Evolutionary conservation across 1,140 invertebrate genomes (phyloP).

Genomic region (Aphaenogaster ashmeadi): DNA sequence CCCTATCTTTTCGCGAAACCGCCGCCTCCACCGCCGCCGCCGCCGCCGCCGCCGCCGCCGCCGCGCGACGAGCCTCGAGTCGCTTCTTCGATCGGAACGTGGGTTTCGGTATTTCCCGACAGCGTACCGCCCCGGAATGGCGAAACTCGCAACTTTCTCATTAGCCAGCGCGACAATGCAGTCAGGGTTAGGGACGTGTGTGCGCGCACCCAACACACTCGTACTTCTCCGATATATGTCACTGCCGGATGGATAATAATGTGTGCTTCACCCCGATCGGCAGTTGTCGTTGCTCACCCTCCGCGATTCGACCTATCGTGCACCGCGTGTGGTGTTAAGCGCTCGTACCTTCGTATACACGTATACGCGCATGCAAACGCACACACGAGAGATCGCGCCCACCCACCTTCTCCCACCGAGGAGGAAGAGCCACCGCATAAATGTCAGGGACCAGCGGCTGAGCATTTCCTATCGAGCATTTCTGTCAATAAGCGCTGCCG

Average conservation of each 20-base stretch:
- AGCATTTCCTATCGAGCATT: conserved; percentile 84
- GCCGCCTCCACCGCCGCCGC: not conserved
- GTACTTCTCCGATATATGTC: conserved; percentile 51
- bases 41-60: not conserved
- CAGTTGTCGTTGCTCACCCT: conserved; percentile 75
- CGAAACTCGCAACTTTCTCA: conserved; percentile 84
- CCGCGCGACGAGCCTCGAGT: conserved; percentile 42
- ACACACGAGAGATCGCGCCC: not conserved
- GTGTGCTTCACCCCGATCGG: conserved; percentile 81
- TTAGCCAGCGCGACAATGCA: conserved; percentile 84
- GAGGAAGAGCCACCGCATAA: conserved; percentile 79
- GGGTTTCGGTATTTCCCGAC: conserved; percentile 69
- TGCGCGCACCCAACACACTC: conserved; percentile 25
- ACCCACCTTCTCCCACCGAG: conserved; percentile 27
- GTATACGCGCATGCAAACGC: conserved; percentile 42
- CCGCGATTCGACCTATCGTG: conserved; percentile 58
- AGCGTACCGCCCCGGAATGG: conserved; percentile 57
- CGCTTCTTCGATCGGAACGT: conserved; percentile 56
- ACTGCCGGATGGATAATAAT: conserved; percentile 79
- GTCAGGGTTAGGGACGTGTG: conserved; percentile 71
- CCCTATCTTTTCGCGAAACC: conserved; percentile 61
- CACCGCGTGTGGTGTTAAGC: conserved; percentile 49
- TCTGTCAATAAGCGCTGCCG: conserved; percentile 84
- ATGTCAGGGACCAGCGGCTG: conserved; percentile 84
- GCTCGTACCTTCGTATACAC: conserved; percentile 48